Percentiles rank a stretch among this genome's conserved stretches.
Evolutionary conservation across 2,113 vertebrate species (phyloP).

Genomic region (Daboia siamensis): DNA sequence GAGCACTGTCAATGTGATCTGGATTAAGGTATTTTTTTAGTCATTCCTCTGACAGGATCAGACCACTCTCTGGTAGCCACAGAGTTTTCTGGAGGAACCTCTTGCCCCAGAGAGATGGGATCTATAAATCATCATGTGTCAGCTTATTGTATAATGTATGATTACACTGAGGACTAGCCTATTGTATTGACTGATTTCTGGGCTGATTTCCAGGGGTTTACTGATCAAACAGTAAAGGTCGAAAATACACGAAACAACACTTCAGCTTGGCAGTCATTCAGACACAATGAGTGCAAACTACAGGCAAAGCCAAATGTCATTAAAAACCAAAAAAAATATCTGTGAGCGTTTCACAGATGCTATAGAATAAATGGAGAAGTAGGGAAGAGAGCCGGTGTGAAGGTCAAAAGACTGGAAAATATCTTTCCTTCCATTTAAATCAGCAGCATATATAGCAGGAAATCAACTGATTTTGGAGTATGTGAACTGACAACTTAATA

Average conservation of each 20-base stretch:
- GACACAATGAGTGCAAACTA: background rate
- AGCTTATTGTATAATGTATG: background rate
- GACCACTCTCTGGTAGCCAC: no score
- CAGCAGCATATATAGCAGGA: background rate
- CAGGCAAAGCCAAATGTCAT: background rate
- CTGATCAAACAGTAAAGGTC: no score
- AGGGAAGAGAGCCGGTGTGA: background rate
- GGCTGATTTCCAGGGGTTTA: background rate
- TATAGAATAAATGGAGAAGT: background rate
- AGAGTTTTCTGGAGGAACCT: no score
- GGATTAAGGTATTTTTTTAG: background rate
- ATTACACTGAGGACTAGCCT: background rate
- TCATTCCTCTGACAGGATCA: background rate
- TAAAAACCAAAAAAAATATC: background rate
- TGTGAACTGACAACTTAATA: background rate
- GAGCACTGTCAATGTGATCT: background rate
- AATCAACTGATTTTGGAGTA: rapidly evolving
- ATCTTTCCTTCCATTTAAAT: background rate
- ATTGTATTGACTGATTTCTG: background rate
- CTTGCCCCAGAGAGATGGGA: background rate
- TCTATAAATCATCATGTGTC: background rate
- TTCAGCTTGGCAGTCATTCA: background rate
- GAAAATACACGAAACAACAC: no score
- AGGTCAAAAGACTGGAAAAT: background rate
- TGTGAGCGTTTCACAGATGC: background rate